Percentiles rank a stretch among this genome's conserved stretches.
phyloP scores from a whole-genome alignment of 2,888 invertebrate species.

The Caenorhabditis sp. region DNA sequence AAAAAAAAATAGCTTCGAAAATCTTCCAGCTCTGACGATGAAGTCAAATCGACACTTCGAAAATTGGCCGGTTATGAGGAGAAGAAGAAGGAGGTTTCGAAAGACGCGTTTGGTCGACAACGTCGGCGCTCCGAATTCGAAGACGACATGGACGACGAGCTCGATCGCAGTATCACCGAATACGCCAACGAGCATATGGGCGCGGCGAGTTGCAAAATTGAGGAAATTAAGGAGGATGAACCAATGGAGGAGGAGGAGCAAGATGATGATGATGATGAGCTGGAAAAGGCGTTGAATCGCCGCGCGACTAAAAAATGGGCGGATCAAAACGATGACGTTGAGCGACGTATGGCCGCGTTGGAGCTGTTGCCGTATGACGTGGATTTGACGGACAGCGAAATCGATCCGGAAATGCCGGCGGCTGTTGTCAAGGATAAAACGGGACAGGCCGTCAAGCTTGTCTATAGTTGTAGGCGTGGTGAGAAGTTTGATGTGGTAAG shows the following conservation, averaged over 20 bases:
- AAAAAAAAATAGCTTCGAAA: background rate
- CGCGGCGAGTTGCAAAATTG: slow-evolving; percentile 16
- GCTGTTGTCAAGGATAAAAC: slow-evolving; percentile 32
- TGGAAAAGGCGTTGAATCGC: slow-evolving; percentile 5
- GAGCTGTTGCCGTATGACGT: slow-evolving; percentile 35
- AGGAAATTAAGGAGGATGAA: slow-evolving; percentile 21
- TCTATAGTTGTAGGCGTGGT: slow-evolving; percentile 34
- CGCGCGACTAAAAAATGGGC: slow-evolving; percentile 8
- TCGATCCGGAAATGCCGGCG: slow-evolving; percentile 46
- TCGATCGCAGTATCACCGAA: slow-evolving; percentile 49
- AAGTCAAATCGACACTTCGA: slow-evolving; percentile 52
- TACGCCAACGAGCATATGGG: slow-evolving; percentile 46
- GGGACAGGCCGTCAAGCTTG: slow-evolving; percentile 32
- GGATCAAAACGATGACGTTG: slow-evolving; percentile 14
- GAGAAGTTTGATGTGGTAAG: slow-evolving; percentile 26
- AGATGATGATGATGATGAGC: slow-evolving; percentile 18
- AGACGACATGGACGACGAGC: slow-evolving; percentile 57
- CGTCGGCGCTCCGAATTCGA: slow-evolving; percentile 53
- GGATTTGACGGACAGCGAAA: slow-evolving; percentile 39
- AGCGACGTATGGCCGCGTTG: slow-evolving; percentile 27
- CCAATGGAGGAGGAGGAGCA: slow-evolving; percentile 16
- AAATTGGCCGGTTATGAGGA: slow-evolving; percentile 48
- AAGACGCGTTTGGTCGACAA: slow-evolving; percentile 36
- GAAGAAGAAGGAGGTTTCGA: slow-evolving; percentile 26
- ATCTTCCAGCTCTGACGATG: slow-evolving; percentile 60